phyloP scores from a whole-genome alignment of 2,888 invertebrate species.

The Caenorhabditis sp. region DNA sequence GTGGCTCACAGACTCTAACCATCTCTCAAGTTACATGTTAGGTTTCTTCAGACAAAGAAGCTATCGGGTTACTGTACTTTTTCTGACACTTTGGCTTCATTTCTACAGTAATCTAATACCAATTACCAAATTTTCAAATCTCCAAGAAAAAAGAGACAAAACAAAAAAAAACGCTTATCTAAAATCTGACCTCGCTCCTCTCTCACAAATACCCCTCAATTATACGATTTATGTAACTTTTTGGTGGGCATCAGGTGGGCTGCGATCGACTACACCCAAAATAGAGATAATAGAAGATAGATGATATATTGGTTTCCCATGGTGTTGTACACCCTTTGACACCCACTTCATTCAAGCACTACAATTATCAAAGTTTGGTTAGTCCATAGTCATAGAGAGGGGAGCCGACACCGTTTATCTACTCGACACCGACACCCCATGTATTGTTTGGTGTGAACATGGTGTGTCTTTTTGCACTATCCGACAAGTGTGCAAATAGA shows the following conservation, averaged over 20 bases:
- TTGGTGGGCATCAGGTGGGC: not conserved
- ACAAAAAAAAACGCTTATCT: not conserved
- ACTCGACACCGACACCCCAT: not conserved
- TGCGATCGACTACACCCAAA: not conserved
- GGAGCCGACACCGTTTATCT: not conserved
- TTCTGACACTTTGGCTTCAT: too few relatives aligned
- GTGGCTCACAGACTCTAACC: too few relatives aligned
- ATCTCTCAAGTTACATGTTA: too few relatives aligned
- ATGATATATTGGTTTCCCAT: not conserved
- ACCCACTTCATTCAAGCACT: not conserved
- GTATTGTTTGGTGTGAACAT: not conserved
- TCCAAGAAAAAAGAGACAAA: not conserved
- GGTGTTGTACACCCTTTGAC: not conserved
- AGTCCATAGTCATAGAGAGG: not conserved
- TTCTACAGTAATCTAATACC: too few relatives aligned
- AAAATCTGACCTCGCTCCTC: not conserved
- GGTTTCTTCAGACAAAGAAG: too few relatives aligned
- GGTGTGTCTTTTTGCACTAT: not conserved
- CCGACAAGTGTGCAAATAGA: not conserved
- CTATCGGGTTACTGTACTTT: too few relatives aligned
- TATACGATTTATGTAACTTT: slow-evolving; percentile 1
- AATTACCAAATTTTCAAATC: not conserved
- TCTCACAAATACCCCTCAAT: not conserved
- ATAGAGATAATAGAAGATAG: not conserved
- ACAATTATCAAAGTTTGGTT: not conserved